These are phyloP conservation scores for Metopolophium dirhodum DNA, from an alignment of 1,140 invertebrate genomes.

Conservation along the genomic window DNA sequence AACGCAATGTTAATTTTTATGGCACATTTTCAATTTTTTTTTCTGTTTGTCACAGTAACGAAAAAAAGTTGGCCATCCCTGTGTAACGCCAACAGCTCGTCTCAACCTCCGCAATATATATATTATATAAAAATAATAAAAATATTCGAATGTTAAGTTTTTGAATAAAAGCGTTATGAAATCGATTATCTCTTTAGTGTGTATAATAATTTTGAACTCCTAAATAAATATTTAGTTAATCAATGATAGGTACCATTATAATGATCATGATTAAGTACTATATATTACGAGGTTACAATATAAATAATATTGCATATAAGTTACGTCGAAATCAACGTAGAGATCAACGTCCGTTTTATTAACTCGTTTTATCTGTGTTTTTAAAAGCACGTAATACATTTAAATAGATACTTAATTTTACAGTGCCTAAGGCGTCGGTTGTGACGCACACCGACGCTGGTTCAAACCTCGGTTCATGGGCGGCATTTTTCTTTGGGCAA, in stretches of 20 bases:
- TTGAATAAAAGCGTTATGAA: not conserved
- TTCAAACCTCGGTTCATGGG: too few species aligned
- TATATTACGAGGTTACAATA: not conserved
- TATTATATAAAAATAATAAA: too few species aligned
- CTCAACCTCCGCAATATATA: too few species aligned
- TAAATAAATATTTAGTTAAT: not conserved
- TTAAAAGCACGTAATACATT: not conserved
- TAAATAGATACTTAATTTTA: not conserved
- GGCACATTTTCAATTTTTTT: too few species aligned
- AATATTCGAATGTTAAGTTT: too few species aligned
- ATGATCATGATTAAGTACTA: not conserved
- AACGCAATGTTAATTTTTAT: too few species aligned
- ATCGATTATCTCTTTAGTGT: not conserved
- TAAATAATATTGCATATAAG: not conserved
- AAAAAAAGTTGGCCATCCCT: too few species aligned
- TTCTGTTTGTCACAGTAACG: too few species aligned
- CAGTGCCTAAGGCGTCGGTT: too few species aligned
- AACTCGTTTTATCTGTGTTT: not conserved
- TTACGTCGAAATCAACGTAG: not conserved
- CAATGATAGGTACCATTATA: not conserved
- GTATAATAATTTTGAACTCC: not conserved
- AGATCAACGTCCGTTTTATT: accelerated
- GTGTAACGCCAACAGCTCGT: too few species aligned
- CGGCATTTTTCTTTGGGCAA: too few species aligned
- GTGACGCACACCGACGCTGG: too few species aligned